A percentile compares a stretch with the other conserved stretches of the same genome.
These are phyloP conservation scores for Ara ararauna DNA, from an alignment of 2,797 vertebrate genomes.

Conservation along the genomic window DNA sequence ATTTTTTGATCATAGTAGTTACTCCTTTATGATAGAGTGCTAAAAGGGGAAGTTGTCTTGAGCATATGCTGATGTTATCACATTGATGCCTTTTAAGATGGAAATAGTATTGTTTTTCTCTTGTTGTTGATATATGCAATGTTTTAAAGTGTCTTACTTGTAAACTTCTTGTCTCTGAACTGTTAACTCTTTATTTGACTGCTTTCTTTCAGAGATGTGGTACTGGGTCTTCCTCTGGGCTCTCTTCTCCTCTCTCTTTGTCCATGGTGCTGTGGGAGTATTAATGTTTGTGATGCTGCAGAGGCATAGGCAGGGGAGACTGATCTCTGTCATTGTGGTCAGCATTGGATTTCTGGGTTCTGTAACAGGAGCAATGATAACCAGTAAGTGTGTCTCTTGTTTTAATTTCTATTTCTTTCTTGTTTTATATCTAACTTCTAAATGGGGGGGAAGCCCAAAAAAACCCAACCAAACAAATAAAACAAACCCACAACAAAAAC, in stretches of 20 bases:
- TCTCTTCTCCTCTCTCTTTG: slow-evolving; percentile 96
- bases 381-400: slow-evolving; percentile 87
- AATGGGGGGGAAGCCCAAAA: neutral
- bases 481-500: neutral
- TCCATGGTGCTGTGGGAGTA: slow-evolving; percentile 90
- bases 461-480: neutral
- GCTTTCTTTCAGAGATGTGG: slow-evolving; percentile 88
- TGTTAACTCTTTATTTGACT: slow-evolving; percentile 61
- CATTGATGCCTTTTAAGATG: neutral
- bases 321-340: slow-evolving; percentile 92
- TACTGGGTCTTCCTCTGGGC: slow-evolving; percentile 99
- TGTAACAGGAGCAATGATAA: slow-evolving; percentile 92
- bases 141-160: slow-evolving; percentile 1
- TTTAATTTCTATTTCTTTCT: neutral
- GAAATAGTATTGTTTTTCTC: neutral
- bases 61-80: neutral
- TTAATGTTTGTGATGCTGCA: slow-evolving; percentile 97
- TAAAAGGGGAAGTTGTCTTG: neutral
- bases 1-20: neutral
- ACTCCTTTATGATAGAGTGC: neutral
- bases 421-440: neutral
- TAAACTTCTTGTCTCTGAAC: neutral
- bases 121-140: neutral
- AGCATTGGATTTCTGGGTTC: slow-evolving; percentile 95
- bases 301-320: slow-evolving; percentile 91